Base-by-base conservation (phyloP, 2,113 vertebrate genomes). In the Colossoma macropomum region DNA sequence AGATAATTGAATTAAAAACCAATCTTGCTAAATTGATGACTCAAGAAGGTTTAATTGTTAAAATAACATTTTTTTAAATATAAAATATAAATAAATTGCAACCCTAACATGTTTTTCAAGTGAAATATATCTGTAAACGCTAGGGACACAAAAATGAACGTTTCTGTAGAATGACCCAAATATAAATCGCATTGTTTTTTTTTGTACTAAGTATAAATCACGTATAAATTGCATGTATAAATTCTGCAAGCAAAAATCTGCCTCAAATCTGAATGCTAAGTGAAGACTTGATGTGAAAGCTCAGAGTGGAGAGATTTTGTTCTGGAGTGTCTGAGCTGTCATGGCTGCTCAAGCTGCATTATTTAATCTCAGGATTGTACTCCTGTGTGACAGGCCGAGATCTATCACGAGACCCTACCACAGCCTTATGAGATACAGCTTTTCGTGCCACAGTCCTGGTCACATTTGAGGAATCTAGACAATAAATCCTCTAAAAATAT, bases 271-370 rank as follows among this genome's bases (percentile, higher is more conserved):
- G 68, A 41, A 70, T 41, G 30, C 30, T 41, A n/a, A 41, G 23
- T 70, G 48, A 45, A n/a, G 10, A 0, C 21, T 15, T 71, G 28
- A 45, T 45, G 34, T 45, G 68, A 71, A 6, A n/a, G 68, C 68
- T 71, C 21, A 6, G 34, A 41, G 34, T n/a, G 23, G 80, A 21
- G 59, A 66, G 80, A 54, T 81, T 66, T 50, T 21, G 21, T 45
- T 38, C 23, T 52, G 45, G 70, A 81, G 59, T 54, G 17, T 75
- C 48, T 4, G 60, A 66, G 71, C 71, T 81, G 80, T 81, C 80
- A 81, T 23, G 59, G 41, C 30, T 66, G 56, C 52, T 81, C 60
- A 75, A 66, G 52, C 59, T 15, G 38, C 21, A 81, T 38, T 75
- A 81, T 81, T 81, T 81, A 60, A 60, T 75, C 59, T 59, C 70